phyloP scores from a whole-genome alignment of 2,888 invertebrate species.

The Nomada hirtipes region DNA sequence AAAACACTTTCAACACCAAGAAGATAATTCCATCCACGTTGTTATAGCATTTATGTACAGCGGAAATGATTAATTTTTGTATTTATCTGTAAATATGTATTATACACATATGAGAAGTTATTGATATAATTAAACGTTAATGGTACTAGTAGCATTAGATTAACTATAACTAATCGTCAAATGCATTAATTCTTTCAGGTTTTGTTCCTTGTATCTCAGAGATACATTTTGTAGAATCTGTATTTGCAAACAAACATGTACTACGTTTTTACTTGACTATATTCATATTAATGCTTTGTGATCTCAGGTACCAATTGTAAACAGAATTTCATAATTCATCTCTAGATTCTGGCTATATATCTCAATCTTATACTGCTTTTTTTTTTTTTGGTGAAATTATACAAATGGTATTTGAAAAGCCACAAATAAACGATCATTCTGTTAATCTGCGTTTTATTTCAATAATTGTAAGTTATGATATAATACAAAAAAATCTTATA shows the following conservation, averaged over 20 bases:
- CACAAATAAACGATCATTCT: constrained; percentile 53
- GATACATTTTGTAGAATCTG: constrained; percentile 42
- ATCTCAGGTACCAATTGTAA: constrained; percentile 64
- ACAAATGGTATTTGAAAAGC: constrained; percentile 53
- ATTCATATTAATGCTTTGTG: constrained; percentile 51
- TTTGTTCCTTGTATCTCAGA: constrained; percentile 41
- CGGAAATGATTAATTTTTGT: constrained; percentile 56
- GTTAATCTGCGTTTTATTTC: constrained; percentile 56
- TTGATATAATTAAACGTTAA: constrained; percentile 47
- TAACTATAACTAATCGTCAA: constrained; percentile 40
- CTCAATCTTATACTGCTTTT: constrained; percentile 21
- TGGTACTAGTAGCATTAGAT: constrained; percentile 53
- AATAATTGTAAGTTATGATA: constrained; percentile 43
- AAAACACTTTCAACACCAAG: constrained; percentile 43
- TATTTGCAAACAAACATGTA: constrained; percentile 31
- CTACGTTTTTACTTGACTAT: constrained; percentile 40
- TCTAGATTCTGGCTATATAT: constrained; percentile 24
- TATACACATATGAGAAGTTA: constrained; percentile 49
- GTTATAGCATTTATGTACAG: constrained; percentile 61
- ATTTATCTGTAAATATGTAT: constrained; percentile 67
- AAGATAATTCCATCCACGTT: constrained; percentile 56
- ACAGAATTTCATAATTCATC: constrained; percentile 26
- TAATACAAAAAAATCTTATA: constrained; percentile 49
- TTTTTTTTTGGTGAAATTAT: constrained; percentile 42
- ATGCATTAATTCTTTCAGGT: constrained; percentile 41